Percentiles rank a stretch among this genome's conserved stretches.
phyloP scores from a whole-genome alignment of 2,113 vertebrate species.

The Podarcis muralis region DNA sequence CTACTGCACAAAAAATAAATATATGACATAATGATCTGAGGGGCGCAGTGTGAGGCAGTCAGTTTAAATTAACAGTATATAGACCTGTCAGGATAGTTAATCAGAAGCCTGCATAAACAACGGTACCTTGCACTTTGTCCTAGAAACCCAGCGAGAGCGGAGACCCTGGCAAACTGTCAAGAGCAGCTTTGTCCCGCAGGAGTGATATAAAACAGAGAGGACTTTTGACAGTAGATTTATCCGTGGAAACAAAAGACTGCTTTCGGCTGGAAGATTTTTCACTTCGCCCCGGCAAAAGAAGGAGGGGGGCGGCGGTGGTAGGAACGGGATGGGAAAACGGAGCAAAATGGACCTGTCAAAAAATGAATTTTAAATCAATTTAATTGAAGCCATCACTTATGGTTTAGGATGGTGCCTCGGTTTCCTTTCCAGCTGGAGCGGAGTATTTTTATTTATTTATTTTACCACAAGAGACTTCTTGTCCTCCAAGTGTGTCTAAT shows the following conservation, averaged over 20 bases:
- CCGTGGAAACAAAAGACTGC: constrained; percentile 31
- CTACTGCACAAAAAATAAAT: not conserved
- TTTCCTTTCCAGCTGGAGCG: constrained; percentile 59
- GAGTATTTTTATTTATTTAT: constrained; percentile 3
- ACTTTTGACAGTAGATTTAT: not conserved
- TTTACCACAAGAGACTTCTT: constrained; percentile 54
- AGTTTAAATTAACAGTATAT: constrained; percentile 28
- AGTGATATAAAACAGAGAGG: constrained; percentile 34
- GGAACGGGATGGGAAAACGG: constrained; percentile 16
- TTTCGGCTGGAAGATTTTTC: constrained; percentile 37
- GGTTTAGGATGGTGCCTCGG: constrained; percentile 23
- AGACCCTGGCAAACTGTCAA: constrained; percentile 20
- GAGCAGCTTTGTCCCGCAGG: constrained; percentile 16
- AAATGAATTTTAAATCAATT: constrained; percentile 59
- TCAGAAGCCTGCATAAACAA: constrained; percentile 11
- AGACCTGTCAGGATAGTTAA: constrained; percentile 27
- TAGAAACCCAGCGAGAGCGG: not conserved
- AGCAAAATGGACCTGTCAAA: constrained; percentile 39
- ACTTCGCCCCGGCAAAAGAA: constrained; percentile 1
- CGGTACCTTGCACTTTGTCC: constrained; percentile 26
- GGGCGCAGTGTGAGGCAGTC: not conserved
- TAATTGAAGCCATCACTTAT: constrained; percentile 53
- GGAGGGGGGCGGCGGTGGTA: not conserved
- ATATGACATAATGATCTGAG: not conserved
- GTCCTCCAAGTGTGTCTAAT: constrained; percentile 65